Base-by-base conservation (phyloP, 1,140 invertebrate genomes). In the Bombus superbus region DNA sequence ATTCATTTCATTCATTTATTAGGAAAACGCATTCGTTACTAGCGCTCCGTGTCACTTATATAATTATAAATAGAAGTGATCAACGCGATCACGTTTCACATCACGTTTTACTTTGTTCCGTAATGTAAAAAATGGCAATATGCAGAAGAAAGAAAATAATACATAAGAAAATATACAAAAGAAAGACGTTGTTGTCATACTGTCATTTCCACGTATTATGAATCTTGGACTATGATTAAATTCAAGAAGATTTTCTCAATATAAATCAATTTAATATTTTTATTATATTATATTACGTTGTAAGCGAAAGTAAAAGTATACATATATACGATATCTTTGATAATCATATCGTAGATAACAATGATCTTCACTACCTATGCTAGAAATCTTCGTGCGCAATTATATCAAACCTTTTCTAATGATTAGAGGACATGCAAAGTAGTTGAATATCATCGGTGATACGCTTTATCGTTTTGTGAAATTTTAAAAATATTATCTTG, bases 1-100 rank as follows among this genome's bases (percentile, higher is more conserved):
- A 44, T 4, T 62, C 59, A 73, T 38, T 82, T 86, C 68, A 79
- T 86, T 69, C 72, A 80, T 47, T 85, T 71, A 66, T 57, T 64
- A 77, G 25, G 22, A 40, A 66, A 72, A 53, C 38, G 64, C 8
- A 68, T 3, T 73, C 53, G 3, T 57, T 79, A 84, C 32, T 71
- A 40, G 81, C 64, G 71, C 15, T 71, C 35, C n/a, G 42, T 82
- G 62, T 76, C 69, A 85, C 88, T 90, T 89, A 87, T 38, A 28
- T 72, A 83, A 89, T 91, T 91, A 91, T 89, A 87, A 88, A 91
- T 89, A 89, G 84, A 69, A 64, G 72, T 90, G 89, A 90, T 88
- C 77, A 57, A 64, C 80, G 38, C 32, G 64, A 90, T 88, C 44
- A 86, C 72, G 85, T 86, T 84, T 78, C 44, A 53, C 68, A 38